Evolutionary conservation across 2,888 invertebrate species (phyloP).

Genomic region (Mantis religiosa): DNA sequence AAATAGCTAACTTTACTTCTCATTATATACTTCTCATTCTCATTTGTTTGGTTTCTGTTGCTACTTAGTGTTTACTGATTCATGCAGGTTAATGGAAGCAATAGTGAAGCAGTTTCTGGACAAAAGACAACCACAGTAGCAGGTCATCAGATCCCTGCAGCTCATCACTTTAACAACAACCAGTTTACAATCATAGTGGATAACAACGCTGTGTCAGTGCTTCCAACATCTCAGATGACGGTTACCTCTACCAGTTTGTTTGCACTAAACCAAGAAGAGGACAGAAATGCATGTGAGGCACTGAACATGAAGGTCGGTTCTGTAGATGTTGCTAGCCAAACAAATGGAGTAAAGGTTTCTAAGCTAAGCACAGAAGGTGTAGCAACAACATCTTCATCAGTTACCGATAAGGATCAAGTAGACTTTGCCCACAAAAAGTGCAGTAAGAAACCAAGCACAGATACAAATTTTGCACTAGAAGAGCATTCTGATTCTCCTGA

Average conservation of each 20-base stretch:
- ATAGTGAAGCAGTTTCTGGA: not conserved
- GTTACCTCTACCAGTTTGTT: not conserved
- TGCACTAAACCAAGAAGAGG: not conserved
- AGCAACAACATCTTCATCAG: not conserved
- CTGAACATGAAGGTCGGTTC: not conserved
- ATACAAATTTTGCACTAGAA: not conserved
- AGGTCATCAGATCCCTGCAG: not conserved
- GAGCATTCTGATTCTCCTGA: not conserved
- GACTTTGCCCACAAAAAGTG: not conserved
- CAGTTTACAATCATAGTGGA: conserved; percentile 14
- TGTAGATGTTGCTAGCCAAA: not conserved
- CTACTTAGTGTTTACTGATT: not conserved
- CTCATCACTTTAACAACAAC: not conserved
- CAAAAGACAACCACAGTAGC: not conserved
- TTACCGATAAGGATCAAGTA: not conserved
- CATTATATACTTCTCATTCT: too few species aligned
- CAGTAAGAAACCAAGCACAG: not conserved
- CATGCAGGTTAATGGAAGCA: not conserved
- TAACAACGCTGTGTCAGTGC: not conserved
- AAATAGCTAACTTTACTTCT: too few species aligned
- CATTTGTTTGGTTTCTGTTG: too few species aligned
- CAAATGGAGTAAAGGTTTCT: not conserved
- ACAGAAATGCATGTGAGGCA: not conserved
- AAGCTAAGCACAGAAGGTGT: not conserved
- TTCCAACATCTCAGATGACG: not conserved